Base-by-base conservation (phyloP, 2,797 vertebrate genomes). In the Phoxinus dragarum region DNA sequence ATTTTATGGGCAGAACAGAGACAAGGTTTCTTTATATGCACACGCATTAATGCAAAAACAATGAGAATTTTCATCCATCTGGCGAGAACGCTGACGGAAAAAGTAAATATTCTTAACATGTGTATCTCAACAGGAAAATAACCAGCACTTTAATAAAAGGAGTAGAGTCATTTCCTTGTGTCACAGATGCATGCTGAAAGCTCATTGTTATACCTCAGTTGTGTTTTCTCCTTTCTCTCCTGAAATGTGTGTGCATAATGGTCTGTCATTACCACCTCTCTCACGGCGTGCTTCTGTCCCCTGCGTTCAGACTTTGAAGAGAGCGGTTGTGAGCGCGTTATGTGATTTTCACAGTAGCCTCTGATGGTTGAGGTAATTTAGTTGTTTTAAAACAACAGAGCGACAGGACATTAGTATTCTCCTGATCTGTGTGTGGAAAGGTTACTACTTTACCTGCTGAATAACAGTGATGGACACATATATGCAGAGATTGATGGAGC, bases 321-420 rank as follows among this genome's bases (percentile, higher is more conserved):
- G 90, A 90, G 86, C 85, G 71, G 38, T 88, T 83, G 68, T 38
- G 49, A 81, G 89, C 80, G 84, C 84, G 88, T 92, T 91, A 93
- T 93, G 91, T 90, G 90, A 89, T 91, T 92, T 92, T 89, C 90
- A 88, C 80, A 86, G 82, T 68, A 77, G 84, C 80, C 84, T 90
- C 86, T 91, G 92, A 92, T 91, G 88, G 80, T 85, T 86, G 87
- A 91, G 88, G 90, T 88, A 92, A 94, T 94, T 92, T 94, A 85
- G 90, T 91, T 89, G 89, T 93, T 92, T 93, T 90, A 91, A 92
- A 93, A 94, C 90, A 93, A 91, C 91, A 90, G 89, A 88, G 91
- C 91, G 90, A 81, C 79, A 82, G 88, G 87, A 85, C 92, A 94
- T 94, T 93, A 94, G 91, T 73, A 88, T 90, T 90, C 90, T 85